Percentiles rank a stretch among this genome's conserved stretches.
These are phyloP conservation scores for Tor tambroides DNA, from an alignment of 2,113 vertebrate genomes.

Conservation along the genomic window DNA sequence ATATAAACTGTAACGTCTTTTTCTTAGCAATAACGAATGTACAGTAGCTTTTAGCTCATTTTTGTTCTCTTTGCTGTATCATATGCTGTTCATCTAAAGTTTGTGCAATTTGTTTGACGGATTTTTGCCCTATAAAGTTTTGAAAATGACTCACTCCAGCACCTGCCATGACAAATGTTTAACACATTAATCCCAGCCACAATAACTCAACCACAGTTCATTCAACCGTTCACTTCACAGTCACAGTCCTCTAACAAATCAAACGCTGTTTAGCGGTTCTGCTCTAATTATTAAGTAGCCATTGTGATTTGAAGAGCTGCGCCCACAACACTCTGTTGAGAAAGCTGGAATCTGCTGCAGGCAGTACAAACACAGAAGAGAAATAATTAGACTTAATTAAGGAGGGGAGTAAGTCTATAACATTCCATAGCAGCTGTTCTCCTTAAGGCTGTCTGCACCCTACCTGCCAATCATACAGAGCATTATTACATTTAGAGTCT, in stretches of 20 bases:
- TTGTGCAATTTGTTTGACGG: not conserved
- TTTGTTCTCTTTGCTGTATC: not conserved
- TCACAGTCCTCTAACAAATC: not conserved
- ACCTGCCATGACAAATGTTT: slow-evolving; percentile 1
- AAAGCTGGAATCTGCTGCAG: slow-evolving; percentile 35
- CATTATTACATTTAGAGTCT: not conserved
- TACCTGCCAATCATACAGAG: slow-evolving; percentile 2
- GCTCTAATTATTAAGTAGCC: slow-evolving; percentile 12
- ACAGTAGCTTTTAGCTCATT: not conserved
- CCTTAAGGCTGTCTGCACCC: slow-evolving; percentile 37
- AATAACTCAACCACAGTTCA: not conserved
- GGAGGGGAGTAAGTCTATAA: slow-evolving; percentile 56
- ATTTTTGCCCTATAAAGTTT: not conserved
- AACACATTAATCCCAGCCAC: not conserved
- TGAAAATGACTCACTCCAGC: not conserved
- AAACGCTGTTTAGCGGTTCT: not conserved
- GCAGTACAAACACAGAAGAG: slow-evolving; percentile 55
- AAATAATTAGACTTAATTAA: slow-evolving; percentile 73
- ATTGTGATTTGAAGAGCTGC: not conserved
- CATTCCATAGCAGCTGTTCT: slow-evolving; percentile 67
- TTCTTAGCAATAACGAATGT: not conserved
- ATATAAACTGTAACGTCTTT: not conserved
- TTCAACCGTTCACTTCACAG: not conserved
- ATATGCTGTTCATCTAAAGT: not conserved
- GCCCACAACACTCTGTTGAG: not conserved